A percentile compares a stretch with the other conserved stretches of the same genome.
Conservation (phyloP, 2,113 vertebrate genomes). For the Scopus umbretta region DNA sequence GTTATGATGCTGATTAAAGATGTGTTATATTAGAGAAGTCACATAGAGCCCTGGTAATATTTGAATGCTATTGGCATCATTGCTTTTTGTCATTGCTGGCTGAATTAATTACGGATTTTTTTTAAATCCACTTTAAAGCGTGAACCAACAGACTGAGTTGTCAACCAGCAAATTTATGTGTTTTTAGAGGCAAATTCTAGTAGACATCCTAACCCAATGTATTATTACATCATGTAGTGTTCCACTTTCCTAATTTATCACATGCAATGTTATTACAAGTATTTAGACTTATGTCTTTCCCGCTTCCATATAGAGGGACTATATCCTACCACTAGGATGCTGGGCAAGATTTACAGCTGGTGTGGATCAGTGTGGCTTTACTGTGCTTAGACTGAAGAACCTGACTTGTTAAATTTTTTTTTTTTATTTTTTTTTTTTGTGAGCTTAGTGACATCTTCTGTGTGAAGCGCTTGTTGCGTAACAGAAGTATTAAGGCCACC, state of each 20-base stretch:
- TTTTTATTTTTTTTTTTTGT: not conserved
- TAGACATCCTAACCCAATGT: not conserved
- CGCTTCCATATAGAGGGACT: not conserved
- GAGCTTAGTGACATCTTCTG: not conserved
- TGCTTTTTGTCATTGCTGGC: not conserved
- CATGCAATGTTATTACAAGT: not conserved
- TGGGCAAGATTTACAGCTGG: not conserved
- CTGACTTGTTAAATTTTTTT: not conserved
- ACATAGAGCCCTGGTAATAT: not conserved
- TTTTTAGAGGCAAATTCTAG: not conserved
- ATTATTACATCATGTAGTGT: not conserved
- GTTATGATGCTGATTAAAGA: not conserved
- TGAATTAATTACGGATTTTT: not conserved
- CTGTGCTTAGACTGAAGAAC: not conserved
- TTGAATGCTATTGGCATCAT: not conserved
- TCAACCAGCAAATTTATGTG: not conserved
- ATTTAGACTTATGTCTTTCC: not conserved
- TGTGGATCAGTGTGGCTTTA: not conserved
- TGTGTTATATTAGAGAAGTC: not conserved
- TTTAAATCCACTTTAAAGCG: not conserved
- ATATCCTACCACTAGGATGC: not conserved
- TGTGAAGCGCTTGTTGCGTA: not conserved
- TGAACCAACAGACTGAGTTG: not conserved
- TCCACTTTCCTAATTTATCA: not conserved
- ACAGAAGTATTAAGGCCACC: not conserved